Conservation (phyloP, 2,797 vertebrate species). For the Halcyon badia region DNA sequence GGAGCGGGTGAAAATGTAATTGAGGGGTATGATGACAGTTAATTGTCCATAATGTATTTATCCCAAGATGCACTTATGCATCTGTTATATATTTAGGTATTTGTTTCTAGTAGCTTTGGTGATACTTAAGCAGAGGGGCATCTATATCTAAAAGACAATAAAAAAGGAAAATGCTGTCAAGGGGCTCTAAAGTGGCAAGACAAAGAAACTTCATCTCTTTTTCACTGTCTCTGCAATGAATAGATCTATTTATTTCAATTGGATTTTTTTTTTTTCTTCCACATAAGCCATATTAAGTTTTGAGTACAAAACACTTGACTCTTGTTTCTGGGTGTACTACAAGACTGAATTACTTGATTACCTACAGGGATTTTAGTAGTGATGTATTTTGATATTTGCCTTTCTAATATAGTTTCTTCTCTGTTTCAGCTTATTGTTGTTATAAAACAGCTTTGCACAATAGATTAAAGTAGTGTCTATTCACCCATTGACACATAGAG, state of each 20-base stretch:
- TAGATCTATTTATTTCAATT: constrained; percentile 75
- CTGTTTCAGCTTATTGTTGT: constrained; percentile 66
- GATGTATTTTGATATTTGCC: constrained; percentile 69
- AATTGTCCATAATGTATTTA: constrained; percentile 83
- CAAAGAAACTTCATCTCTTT: constrained; percentile 76
- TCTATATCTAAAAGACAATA: constrained; percentile 78
- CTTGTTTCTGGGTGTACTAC: constrained; percentile 28
- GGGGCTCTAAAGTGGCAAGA: constrained; percentile 71
- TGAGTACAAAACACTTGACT: constrained; percentile 65
- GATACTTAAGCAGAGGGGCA: constrained; percentile 75
- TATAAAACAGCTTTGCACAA: constrained; percentile 62
- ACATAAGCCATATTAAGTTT: constrained; percentile 35
- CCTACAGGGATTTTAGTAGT: constrained; percentile 31
- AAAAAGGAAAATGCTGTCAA: constrained; percentile 77
- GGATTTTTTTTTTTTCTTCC: constrained; percentile 27
- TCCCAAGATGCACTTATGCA: constrained; percentile 77
- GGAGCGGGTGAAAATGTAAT: constrained; percentile 69
- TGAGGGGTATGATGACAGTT: constrained; percentile 74
- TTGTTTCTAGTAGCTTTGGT: constrained; percentile 74
- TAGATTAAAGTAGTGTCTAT: constrained; percentile 62
- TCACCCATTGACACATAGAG: constrained; percentile 46
- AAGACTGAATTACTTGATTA: constrained; percentile 47
- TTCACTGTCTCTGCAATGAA: constrained; percentile 76
- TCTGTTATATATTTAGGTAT: constrained; percentile 79
- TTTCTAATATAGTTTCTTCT: constrained; percentile 65